Evolutionary conservation across 2,113 vertebrate genomes (phyloP).

Genomic region (Heloderma charlesbogerti): DNA sequence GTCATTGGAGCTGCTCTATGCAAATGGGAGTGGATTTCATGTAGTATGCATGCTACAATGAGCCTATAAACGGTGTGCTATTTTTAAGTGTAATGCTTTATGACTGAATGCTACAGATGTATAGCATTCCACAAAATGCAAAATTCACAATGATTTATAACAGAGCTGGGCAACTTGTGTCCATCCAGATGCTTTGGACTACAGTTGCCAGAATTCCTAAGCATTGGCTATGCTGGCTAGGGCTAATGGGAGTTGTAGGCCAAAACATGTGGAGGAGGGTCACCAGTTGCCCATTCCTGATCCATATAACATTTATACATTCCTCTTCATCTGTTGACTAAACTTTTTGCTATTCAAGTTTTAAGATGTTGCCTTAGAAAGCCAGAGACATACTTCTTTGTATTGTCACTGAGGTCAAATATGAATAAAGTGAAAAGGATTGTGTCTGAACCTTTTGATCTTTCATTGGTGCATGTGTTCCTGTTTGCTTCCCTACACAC

Average conservation of each 20-base stretch:
- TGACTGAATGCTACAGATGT: background rate
- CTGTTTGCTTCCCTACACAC: background rate
- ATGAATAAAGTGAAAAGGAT: background rate
- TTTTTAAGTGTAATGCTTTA: background rate
- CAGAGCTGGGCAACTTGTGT: background rate
- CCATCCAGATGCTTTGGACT: too few species aligned
- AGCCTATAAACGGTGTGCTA: background rate
- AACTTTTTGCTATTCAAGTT: background rate
- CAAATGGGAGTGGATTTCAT: background rate
- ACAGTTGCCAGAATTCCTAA: too few species aligned
- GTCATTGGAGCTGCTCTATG: background rate
- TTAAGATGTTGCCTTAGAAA: background rate
- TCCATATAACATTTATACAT: background rate
- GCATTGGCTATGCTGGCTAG: too few species aligned
- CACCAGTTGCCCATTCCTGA: too few species aligned
- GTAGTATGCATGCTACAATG: background rate
- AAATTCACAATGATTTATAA: background rate
- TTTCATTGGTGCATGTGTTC: background rate
- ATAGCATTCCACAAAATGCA: background rate
- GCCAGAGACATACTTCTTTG: background rate
- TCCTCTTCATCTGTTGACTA: background rate
- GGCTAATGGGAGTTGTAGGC: too few species aligned
- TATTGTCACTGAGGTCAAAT: background rate
- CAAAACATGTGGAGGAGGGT: too few species aligned
- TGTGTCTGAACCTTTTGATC: background rate